phyloP scores from a whole-genome alignment of 1,140 invertebrate species.

The Orchesella cincta region DNA sequence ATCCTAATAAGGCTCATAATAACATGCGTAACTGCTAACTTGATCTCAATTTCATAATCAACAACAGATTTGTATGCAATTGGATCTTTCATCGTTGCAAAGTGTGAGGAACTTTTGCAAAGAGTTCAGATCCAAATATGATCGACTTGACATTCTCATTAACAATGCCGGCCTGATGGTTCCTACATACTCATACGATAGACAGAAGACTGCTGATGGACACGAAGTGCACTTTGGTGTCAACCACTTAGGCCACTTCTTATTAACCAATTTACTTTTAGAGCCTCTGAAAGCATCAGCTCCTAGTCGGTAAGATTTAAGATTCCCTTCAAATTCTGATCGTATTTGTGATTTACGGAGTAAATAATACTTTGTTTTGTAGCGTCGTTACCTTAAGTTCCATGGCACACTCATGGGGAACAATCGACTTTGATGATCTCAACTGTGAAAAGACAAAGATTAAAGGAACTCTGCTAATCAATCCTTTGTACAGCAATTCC shows the following conservation, averaged over 20 bases:
- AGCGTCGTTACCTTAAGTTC: conserved; percentile 65
- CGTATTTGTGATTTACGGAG: not conserved
- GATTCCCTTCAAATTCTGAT: not conserved
- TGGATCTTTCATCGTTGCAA: not conserved
- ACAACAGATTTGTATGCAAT: conserved; percentile 14
- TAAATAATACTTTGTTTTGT: conserved; percentile 40
- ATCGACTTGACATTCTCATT: conserved; percentile 68
- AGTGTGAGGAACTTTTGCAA: not conserved
- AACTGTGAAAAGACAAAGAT: conserved; percentile 63
- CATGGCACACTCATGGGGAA: conserved; percentile 63
- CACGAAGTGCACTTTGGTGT: conserved; percentile 80
- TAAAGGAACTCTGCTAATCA: conserved; percentile 32
- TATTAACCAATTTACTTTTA: conserved; percentile 77
- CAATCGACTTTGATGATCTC: conserved; percentile 72
- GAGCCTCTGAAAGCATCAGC: conserved; percentile 66
- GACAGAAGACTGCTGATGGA: conserved; percentile 70
- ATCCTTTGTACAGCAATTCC: not conserved
- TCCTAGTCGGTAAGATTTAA: conserved; percentile 60
- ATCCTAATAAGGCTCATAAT: too few species aligned
- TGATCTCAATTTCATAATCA: too few species aligned
- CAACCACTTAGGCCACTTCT: conserved; percentile 80
- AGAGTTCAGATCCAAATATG: conserved; percentile 4
- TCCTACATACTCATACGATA: conserved; percentile 52
- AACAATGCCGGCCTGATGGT: conserved; percentile 74
- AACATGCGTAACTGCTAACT: too few species aligned